Evolutionary conservation across 2,797 vertebrate species (phyloP), one percentile per base, ranked within the genome.

Genomic region (Chelidonichthys spinosus): DNA sequence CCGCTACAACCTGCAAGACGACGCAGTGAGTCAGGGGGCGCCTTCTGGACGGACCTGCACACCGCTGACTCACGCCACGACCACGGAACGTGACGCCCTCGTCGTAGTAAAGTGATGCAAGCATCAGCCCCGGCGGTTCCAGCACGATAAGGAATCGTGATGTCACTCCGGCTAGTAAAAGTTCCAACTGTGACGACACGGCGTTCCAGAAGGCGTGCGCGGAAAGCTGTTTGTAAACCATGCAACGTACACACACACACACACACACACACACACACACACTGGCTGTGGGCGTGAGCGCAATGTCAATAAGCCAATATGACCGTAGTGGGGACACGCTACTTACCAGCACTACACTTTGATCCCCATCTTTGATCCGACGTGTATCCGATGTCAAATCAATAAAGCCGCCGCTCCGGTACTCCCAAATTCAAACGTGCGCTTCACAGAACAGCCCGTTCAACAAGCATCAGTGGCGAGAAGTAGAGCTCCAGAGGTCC

Each of bases 301-400:
- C 65, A 77, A 82, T 79, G 33, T 73, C 14, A 86, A 85, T 71
- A 68, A 74, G 63, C 5, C 53, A 63, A 81, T 76, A 40, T 2
- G 8, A 35, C 42, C 54, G 68, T 64, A 85, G 72, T 56, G 32
- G 13, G 4, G 55, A 42, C 18, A 15, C 17, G 39, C 46, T 18
- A 93, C 93, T 92, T 43, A 94, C 92, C 91, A 58, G 74, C 64
- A 82, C 92, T 94, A 94, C 84, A 88, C 90, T 72, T 72, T 70
- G 68, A 85, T 85, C 78, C 89, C 83, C 92, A 94, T 93, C 79
- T 74, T 69, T 67, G 70, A 71, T 84, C 83, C 74, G 36, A 59
- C 37, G 72, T 46, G 76, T 80, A 62, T 88, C 85, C 84, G 64
- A 75, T 64, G 76, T 83, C 65, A 83, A 92, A 87, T 78, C 70